Conservation (phyloP, 2,797 vertebrate species). For the Channa striata region DNA sequence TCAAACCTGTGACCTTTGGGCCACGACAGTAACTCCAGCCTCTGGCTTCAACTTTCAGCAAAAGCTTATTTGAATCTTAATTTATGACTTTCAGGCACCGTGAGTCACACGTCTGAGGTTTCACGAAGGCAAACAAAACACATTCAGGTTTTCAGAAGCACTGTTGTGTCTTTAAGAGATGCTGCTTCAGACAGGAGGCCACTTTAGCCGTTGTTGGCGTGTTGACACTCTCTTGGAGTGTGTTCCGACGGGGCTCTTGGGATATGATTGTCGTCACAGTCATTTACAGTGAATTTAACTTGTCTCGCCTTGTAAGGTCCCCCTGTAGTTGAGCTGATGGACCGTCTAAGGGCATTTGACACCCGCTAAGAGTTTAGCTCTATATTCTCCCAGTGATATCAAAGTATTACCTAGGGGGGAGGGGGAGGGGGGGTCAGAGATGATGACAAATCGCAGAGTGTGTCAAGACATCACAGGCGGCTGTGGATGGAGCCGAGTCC, state of each 20-base stretch:
- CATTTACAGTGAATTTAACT: slow-evolving; percentile 55
- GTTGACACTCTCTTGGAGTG: slow-evolving; percentile 25
- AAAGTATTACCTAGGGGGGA: slow-evolving; percentile 82
- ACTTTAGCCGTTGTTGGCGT: slow-evolving; percentile 6
- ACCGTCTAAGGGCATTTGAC: slow-evolving; percentile 63
- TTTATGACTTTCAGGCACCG: slow-evolving; percentile 19
- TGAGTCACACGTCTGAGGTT: slow-evolving; percentile 8
- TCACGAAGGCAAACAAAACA: neutral
- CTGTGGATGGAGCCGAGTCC: slow-evolving; percentile 56
- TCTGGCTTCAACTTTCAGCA: slow-evolving; percentile 13
- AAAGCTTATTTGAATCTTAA: slow-evolving; percentile 44
- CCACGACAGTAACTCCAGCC: slow-evolving; percentile 1
- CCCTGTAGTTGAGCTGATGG: slow-evolving; percentile 54
- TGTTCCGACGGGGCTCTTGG: slow-evolving; percentile 26
- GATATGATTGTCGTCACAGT: slow-evolving; percentile 52
- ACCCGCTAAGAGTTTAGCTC: slow-evolving; percentile 65
- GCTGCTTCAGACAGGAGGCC: slow-evolving; percentile 1
- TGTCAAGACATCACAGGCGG: slow-evolving; percentile 80
- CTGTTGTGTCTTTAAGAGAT: neutral
- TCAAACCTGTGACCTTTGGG: slow-evolving; percentile 58
- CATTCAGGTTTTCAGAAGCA: neutral
- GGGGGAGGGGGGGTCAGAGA: slow-evolving; percentile 74
- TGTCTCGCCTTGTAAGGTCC: slow-evolving; percentile 52
- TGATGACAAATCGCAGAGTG: slow-evolving; percentile 81
- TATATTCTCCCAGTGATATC: slow-evolving; percentile 71